Base-by-base conservation (phyloP, 2,888 invertebrate genomes). In the Brachynemurus nebulosus region DNA sequence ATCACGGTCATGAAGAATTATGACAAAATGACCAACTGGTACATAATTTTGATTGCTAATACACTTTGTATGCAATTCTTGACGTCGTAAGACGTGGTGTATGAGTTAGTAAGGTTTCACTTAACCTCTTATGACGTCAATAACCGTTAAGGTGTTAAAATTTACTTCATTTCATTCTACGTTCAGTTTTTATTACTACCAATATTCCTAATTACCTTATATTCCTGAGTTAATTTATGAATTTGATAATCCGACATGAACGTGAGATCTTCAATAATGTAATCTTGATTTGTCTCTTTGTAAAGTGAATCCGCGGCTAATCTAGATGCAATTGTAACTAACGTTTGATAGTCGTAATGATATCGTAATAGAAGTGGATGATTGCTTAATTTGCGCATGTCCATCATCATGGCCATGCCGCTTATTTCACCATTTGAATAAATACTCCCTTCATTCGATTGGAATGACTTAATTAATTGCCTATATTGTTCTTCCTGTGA, bases 191-290 rank as follows among this genome's bases (percentile, higher is more conserved):
- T n/a, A n/a, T n/a, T n/a, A n/a, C n/a, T n/a, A n/a, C n/a, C n/a
- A n/a, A n/a, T n/a, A n/a, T n/a, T n/a, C n/a, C n/a, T n/a, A 34
- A 60, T 64, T 56, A 79, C 82, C 58, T 66, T 66, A 60, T 84
- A 78, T 43, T 73, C 70, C 53, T 73, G 66, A 18, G 88, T 80
- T 38, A 91, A 67, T 54, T 80, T 78, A 61, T 86, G 82, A 50
- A 96, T 80, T 63, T 95, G 89, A 63, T 89, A 95, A 68, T 97
- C 96, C 0, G 90, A 90, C 74, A 88, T 74, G 58, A 81, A 80
- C 33, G 78, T 70, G 59, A 97, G 69, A 59, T 96, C 95, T 55
- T 96, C 91, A 47, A 80, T 78, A 25, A 92, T 80, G 55, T 86
- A 81, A 45, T 84, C 73, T 35, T 76, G 70, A 56, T 84, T 82